A percentile compares a stretch with the other conserved stretches of the same genome.
phyloP scores from a whole-genome alignment of 2,113 vertebrate genomes.

The Barbus barbus region DNA sequence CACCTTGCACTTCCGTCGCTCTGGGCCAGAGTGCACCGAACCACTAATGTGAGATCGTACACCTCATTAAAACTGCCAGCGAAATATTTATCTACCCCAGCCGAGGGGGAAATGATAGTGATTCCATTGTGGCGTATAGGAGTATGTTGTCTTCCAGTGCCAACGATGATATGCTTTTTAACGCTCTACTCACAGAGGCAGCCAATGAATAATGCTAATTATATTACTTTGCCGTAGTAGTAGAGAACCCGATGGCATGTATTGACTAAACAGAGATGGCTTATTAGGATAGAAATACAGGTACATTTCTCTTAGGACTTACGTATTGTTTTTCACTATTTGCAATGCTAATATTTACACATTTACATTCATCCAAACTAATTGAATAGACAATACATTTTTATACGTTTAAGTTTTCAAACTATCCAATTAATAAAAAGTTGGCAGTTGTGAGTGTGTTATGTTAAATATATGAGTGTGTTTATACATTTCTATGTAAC shows the following conservation, averaged over 20 bases:
- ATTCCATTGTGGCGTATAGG: background rate
- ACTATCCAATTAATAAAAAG: background rate
- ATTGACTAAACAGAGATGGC: background rate
- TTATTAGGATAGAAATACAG: background rate
- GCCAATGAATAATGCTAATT: conserved; percentile 9
- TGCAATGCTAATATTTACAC: background rate
- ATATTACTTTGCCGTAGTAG: background rate
- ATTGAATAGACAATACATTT: background rate
- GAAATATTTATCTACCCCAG: conserved; percentile 68
- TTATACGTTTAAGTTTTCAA: background rate
- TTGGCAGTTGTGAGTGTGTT: too few relatives aligned
- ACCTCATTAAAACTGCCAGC: conserved; percentile 67
- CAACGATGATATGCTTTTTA: background rate
- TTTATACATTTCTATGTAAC: too few relatives aligned
- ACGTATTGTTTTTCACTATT: background rate
- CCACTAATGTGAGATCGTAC: conserved; percentile 59
- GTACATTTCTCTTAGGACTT: background rate
- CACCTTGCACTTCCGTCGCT: conserved; percentile 60
- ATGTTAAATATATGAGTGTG: too few relatives aligned
- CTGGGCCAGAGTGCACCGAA: conserved; percentile 54
- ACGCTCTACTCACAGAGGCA: background rate
- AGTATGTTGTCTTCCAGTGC: background rate
- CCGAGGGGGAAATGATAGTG: conserved; percentile 61
- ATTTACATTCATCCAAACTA: background rate
- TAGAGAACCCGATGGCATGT: background rate